Conservation (phyloP, 2,113 vertebrate genomes). For the Donacobius atricapilla region DNA sequence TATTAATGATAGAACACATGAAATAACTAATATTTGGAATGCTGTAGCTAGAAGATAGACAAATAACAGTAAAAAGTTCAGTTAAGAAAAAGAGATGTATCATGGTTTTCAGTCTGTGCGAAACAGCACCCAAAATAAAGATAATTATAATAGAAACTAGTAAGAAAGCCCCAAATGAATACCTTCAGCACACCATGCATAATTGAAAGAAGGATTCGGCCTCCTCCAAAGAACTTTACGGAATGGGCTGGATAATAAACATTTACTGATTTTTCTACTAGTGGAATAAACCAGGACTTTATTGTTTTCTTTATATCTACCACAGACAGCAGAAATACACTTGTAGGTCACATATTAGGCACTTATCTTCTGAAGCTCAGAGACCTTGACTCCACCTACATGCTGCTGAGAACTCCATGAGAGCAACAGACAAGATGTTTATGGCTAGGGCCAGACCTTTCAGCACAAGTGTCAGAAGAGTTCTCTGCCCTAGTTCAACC, state of each 20-base stretch:
- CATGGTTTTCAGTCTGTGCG: neutral
- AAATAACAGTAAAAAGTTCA: neutral
- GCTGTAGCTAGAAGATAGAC: neutral
- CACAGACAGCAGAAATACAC: neutral
- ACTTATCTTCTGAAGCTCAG: neutral
- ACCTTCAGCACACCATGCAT: neutral
- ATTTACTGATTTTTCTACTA: neutral
- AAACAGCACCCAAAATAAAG: neutral
- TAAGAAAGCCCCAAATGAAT: neutral
- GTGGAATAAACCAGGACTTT: neutral
- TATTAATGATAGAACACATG: neutral
- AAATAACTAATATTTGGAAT: neutral
- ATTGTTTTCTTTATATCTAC: neutral
- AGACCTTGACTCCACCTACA: neutral
- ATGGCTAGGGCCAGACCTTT: neutral
- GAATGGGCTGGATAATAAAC: neutral
- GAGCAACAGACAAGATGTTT: neutral
- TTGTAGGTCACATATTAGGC: neutral
- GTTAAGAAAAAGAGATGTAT: neutral
- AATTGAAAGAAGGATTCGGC: neutral
- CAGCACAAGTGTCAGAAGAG: neutral
- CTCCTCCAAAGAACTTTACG: neutral
- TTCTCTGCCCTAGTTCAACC: neutral
- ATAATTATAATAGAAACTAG: neutral
- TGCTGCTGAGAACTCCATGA: neutral